Conservation (phyloP, 2,113 vertebrate species). For the Ictidomys tridecemlineatus region DNA sequence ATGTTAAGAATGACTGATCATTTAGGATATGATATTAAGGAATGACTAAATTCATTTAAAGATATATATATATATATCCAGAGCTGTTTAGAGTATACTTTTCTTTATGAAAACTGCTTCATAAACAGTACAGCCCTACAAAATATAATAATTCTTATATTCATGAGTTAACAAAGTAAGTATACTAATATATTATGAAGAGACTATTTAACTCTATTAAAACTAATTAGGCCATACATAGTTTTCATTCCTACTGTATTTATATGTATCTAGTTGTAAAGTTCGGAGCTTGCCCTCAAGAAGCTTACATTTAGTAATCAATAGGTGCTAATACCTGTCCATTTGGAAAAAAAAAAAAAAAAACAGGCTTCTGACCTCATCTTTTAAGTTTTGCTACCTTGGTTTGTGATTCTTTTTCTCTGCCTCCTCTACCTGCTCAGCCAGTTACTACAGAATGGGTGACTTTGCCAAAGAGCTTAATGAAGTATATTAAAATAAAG, state of each 20-base stretch:
- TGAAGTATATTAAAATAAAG: neutral
- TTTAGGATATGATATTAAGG: neutral
- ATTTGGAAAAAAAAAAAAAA: neutral
- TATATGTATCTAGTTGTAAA: neutral
- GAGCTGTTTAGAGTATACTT: too few relatives aligned
- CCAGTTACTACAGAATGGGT: neutral
- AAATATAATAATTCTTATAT: neutral
- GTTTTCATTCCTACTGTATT: neutral
- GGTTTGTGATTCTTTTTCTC: neutral
- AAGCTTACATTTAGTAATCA: constrained; percentile 38
- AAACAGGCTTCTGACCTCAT: constrained; percentile 55
- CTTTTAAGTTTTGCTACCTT: constrained; percentile 51
- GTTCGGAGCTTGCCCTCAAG: constrained; percentile 4
- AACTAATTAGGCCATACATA: neutral
- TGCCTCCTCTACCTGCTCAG: neutral
- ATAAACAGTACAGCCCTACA: neutral
- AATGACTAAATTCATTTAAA: neutral
- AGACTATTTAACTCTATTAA: neutral
- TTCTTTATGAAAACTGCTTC: too few relatives aligned
- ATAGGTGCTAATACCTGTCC: neutral
- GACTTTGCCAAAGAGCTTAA: neutral
- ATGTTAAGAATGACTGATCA: neutral
- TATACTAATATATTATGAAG: neutral
- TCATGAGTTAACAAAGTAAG: neutral
- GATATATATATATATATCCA: too few relatives aligned